Evolutionary conservation across 35 echinoderm and acorn worm species (phyloP).

Genomic region (Apostichopus californicus): DNA sequence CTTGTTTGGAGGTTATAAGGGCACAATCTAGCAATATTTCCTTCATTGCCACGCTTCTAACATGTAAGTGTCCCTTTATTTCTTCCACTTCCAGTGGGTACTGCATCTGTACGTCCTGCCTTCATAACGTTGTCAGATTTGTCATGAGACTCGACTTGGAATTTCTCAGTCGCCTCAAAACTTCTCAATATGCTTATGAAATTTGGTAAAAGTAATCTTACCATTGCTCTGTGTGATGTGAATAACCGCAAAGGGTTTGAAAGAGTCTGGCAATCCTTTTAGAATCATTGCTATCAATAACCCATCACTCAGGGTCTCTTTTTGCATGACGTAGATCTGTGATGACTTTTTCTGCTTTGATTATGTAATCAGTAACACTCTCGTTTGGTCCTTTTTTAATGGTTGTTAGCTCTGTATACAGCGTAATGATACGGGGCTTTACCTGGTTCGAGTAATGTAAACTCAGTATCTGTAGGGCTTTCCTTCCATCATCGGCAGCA

Average conservation of each 20-base stretch:
- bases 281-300: slow-evolving; percentile 50
- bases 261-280: slow-evolving; percentile 31
- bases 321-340: not conserved
- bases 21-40: slow-evolving; percentile 23
- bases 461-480: slow-evolving; percentile 31
- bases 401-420: slow-evolving; percentile 14
- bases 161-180: slow-evolving; percentile 46
- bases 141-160: slow-evolving; percentile 5
- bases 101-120: not conserved
- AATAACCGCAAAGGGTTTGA: not conserved
- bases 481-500: slow-evolving; percentile 50
- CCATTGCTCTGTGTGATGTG: not conserved
- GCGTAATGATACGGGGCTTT: slow-evolving; percentile 40
- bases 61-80: not conserved
- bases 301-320: slow-evolving; percentile 42
- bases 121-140: slow-evolving; percentile 35
- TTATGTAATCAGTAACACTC: slow-evolving; percentile 47
- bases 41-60: slow-evolving; percentile 14
- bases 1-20: too few relatives aligned
- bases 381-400: not conserved
- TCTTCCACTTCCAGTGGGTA: not conserved
- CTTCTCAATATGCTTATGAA: slow-evolving; percentile 13
- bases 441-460: slow-evolving; percentile 29
- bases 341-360: slow-evolving; percentile 46
- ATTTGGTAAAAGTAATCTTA: slow-evolving; percentile 24